Percentiles rank a stretch among this genome's conserved stretches.
These are phyloP conservation scores for Cylloceria caligata DNA, from an alignment of 2,888 invertebrate species.

Conservation along the genomic window DNA sequence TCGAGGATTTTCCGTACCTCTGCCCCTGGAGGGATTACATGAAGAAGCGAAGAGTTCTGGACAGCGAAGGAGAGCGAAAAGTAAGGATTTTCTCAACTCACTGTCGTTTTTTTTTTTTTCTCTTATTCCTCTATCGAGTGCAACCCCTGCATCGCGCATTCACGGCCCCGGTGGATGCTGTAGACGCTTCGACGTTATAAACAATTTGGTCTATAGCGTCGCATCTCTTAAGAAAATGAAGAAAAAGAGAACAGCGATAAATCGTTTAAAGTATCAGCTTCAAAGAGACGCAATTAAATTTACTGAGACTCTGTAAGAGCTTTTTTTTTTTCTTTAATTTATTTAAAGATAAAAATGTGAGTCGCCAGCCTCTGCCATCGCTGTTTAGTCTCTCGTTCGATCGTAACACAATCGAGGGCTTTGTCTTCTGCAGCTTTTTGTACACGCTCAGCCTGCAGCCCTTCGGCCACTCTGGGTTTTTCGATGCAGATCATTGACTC, in stretches of 20 bases:
- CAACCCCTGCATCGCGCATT: neutral
- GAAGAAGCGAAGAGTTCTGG: constrained; percentile 52
- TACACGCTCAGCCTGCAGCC: constrained; percentile 8
- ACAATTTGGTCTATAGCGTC: neutral
- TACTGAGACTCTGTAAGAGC: too few species aligned
- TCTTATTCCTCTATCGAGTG: neutral
- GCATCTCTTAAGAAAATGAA: neutral
- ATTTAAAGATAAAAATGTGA: neutral
- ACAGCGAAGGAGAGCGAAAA: constrained; percentile 43
- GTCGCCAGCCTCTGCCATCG: neutral
- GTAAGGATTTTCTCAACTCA: constrained; percentile 22
- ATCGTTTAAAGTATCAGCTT: neutral
- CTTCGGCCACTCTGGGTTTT: neutral
- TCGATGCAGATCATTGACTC: constrained; percentile 10
- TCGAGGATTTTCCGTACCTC: constrained; percentile 52
- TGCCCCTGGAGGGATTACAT: constrained; percentile 63
- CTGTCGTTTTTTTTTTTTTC: constrained; percentile 18
- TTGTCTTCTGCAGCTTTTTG: constrained; percentile 35
- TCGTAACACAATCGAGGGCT: constrained; percentile 43
- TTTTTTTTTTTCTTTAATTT: neutral
- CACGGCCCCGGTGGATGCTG: neutral
- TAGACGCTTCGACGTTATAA: constrained; percentile 14
- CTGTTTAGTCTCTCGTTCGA: constrained; percentile 7
- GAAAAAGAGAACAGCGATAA: neutral
- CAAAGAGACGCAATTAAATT: too few species aligned